Conservation (phyloP, 2,888 invertebrate genomes). For the Adineta ricciae region DNA sequence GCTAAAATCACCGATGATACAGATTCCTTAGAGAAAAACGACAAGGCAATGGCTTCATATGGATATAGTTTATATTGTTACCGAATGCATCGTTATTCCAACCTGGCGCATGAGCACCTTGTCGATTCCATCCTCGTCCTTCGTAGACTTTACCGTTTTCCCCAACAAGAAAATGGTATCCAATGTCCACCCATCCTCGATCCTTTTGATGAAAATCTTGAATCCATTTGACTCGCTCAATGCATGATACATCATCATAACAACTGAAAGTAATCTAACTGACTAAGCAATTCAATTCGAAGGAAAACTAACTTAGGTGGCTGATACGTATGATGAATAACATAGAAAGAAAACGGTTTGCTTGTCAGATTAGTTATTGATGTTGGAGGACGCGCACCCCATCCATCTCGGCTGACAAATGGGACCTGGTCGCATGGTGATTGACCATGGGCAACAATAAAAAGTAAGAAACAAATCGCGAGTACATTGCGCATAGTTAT, state of each 20-base stretch:
- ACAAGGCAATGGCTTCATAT: background rate
- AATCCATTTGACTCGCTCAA: constrained; percentile 54
- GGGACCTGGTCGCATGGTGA: background rate
- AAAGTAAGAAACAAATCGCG: background rate
- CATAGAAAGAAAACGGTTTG: constrained; percentile 34
- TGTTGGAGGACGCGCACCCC: constrained; percentile 35
- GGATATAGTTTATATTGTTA: background rate
- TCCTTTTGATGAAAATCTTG: constrained; percentile 64
- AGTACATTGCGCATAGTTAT: background rate
- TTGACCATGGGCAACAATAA: background rate
- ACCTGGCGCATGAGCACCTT: constrained; percentile 38
- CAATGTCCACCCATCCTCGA: constrained; percentile 41
- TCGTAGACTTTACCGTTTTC: constrained; percentile 37
- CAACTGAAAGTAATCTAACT: constrained; percentile 25
- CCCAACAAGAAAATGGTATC: constrained; percentile 50
- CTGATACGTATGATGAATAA: constrained; percentile 37
- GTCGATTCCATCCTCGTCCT: constrained; percentile 36
- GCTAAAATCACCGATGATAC: constrained; percentile 42
- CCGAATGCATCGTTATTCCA: constrained; percentile 53
- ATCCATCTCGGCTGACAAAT: constrained; percentile 29
- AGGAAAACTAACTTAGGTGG: background rate
- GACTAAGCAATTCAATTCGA: background rate
- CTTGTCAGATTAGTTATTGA: constrained; percentile 20
- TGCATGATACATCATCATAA: constrained; percentile 34
- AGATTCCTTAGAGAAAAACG: constrained; percentile 38